These are phyloP conservation scores for Napeogenes sylphis DNA, from an alignment of 2,888 invertebrate genomes.

Conservation along the genomic window DNA sequence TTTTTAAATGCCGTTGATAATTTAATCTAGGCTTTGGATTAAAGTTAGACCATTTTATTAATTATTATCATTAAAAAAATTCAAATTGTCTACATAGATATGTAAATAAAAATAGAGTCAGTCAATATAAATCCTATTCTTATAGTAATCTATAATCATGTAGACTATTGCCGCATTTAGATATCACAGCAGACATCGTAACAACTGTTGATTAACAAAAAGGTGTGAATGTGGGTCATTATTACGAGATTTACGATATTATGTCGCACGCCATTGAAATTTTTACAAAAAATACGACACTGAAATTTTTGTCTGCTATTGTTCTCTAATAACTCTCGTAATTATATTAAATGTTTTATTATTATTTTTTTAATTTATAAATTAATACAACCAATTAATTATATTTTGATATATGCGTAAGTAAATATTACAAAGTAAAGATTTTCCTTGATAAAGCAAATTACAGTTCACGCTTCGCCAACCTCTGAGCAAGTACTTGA, in stretches of 20 bases:
- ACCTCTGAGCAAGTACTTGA: constrained; percentile 14
- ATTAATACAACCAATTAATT: constrained; percentile 1
- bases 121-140: too few relatives aligned
- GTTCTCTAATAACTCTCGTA: constrained; percentile 1
- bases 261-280: constrained; percentile 38
- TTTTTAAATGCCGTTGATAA: not conserved
- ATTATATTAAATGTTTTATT: not conserved
- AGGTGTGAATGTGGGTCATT: constrained; percentile 49
- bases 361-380: too few relatives aligned
- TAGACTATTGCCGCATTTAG: constrained; percentile 22
- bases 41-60: too few relatives aligned
- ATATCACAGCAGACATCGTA: constrained; percentile 36
- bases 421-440: constrained; percentile 3
- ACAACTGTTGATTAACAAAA: constrained; percentile 43
- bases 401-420: not conserved
- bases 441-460: constrained; percentile 21
- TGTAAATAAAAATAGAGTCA: too few relatives aligned
- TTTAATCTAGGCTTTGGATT: not conserved
- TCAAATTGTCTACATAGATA: too few relatives aligned
- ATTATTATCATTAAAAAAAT: too few relatives aligned
- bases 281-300: constrained; percentile 29
- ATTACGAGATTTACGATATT: constrained; percentile 30
- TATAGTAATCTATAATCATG: too few relatives aligned
- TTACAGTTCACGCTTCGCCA: constrained; percentile 28
- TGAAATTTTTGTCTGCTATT: constrained; percentile 25